Evolutionary conservation across 2,888 invertebrate genomes (phyloP).

Genomic region (Lathronympha strigana): DNA sequence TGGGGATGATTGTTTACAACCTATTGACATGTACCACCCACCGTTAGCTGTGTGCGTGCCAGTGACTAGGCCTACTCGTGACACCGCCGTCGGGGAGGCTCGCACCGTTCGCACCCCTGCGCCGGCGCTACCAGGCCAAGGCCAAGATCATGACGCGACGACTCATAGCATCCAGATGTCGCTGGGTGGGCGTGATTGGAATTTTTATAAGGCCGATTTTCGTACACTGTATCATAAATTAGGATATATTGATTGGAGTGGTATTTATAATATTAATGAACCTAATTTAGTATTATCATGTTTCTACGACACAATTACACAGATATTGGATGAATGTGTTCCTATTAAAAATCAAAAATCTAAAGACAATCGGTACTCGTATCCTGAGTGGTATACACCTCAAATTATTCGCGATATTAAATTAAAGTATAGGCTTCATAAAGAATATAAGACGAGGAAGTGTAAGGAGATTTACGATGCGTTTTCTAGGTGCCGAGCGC

Average conservation of each 20-base stretch:
- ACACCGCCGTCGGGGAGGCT: neutral
- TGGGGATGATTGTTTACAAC: constrained; percentile 1
- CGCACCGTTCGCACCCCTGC: too few relatives aligned
- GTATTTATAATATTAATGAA: too few relatives aligned
- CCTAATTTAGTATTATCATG: too few relatives aligned
- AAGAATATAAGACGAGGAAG: neutral
- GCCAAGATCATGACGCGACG: neutral
- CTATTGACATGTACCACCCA: neutral
- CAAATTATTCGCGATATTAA: constrained; percentile 14
- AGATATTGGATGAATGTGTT: too few relatives aligned
- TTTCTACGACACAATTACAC: too few relatives aligned
- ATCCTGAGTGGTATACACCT: constrained; percentile 33
- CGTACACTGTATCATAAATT: neutral
- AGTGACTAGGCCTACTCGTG: neutral
- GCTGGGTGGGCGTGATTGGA: constrained; percentile 37
- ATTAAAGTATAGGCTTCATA: constrained; percentile 24
- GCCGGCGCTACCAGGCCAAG: neutral
- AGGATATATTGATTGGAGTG: too few relatives aligned
- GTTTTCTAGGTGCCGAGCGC: too few relatives aligned
- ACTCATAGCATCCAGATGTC: neutral
- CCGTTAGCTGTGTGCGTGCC: neutral
- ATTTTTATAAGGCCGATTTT: constrained; percentile 45
- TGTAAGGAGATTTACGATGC: too few relatives aligned
- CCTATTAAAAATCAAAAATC: too few relatives aligned
- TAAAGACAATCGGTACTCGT: constrained; percentile 7